A percentile compares a stretch with the other conserved stretches of the same genome.
Conservation (phyloP, 2,888 invertebrate species). For the Scotopteryx bipunctaria region DNA sequence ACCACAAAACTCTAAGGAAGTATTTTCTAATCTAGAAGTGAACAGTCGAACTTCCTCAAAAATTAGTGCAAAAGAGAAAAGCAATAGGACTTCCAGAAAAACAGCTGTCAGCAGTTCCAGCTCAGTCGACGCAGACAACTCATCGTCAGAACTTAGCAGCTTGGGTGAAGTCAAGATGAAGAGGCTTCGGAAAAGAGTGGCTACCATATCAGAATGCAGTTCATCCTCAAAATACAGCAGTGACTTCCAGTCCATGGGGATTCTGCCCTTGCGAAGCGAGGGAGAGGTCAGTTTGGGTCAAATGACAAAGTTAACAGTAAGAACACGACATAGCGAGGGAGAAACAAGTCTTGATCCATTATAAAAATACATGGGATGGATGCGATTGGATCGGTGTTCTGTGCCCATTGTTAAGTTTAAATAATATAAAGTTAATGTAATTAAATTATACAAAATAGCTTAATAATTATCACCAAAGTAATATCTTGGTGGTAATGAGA, state of each 20-base stretch:
- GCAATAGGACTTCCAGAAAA: constrained; percentile 40
- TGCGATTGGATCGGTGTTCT: too few species aligned
- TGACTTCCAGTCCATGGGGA: constrained; percentile 52
- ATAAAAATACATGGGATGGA: constrained; percentile 22
- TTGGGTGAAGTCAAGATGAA: constrained; percentile 70
- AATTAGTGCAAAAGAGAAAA: constrained; percentile 26
- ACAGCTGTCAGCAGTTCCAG: constrained; percentile 56
- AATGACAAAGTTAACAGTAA: constrained; percentile 41
- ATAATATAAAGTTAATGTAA: too few species aligned
- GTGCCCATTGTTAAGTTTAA: too few species aligned
- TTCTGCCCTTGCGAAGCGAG: constrained; percentile 66
- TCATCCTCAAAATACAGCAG: constrained; percentile 59
- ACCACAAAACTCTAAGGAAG: constrained; percentile 64
- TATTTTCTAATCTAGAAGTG: constrained; percentile 58
- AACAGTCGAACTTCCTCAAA: constrained; percentile 38
- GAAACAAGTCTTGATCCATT: constrained; percentile 45
- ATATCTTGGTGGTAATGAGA: too few species aligned
- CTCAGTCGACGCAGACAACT: constrained; percentile 65
- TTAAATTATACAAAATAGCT: too few species aligned
- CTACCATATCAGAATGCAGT: constrained; percentile 60
- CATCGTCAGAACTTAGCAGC: constrained; percentile 74
- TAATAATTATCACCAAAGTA: too few species aligned
- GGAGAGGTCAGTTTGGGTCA: constrained; percentile 65
- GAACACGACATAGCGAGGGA: constrained; percentile 49
- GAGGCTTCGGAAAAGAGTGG: constrained; percentile 47